A percentile compares a stretch with the other conserved stretches of the same genome.
Evolutionary conservation across 2,797 vertebrate species (phyloP).

Genomic region (Alosa sapidissima): DNA sequence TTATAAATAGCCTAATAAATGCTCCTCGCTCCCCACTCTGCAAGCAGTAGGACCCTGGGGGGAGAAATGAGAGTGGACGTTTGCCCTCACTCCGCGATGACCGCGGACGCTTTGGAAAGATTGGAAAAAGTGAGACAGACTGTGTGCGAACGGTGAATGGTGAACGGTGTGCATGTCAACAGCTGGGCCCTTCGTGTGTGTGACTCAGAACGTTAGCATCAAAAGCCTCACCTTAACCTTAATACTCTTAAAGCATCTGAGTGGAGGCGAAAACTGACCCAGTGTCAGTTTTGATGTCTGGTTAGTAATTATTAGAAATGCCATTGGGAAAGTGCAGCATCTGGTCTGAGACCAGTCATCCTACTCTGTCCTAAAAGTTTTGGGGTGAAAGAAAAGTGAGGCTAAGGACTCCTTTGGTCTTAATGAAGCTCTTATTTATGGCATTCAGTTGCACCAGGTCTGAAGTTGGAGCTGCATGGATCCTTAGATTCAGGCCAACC

Average conservation of each 20-base stretch:
- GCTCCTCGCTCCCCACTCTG: slow-evolving; percentile 58
- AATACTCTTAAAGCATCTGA: background rate
- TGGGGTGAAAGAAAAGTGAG: background rate
- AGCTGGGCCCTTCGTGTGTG: background rate
- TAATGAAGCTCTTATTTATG: slow-evolving; percentile 38
- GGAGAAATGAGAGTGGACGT: slow-evolving; percentile 31
- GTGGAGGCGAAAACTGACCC: background rate
- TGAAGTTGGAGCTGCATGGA: background rate
- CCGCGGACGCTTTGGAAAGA: background rate
- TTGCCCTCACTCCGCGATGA: background rate
- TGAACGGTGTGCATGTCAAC: background rate
- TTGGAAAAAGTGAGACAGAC: background rate
- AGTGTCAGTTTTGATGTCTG: background rate
- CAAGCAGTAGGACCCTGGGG: slow-evolving; percentile 59
- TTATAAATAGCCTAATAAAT: slow-evolving; percentile 76
- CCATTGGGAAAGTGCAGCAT: background rate
- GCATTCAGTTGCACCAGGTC: background rate
- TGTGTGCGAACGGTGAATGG: background rate
- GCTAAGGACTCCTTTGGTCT: background rate
- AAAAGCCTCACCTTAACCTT: background rate
- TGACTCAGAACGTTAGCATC: background rate
- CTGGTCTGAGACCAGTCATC: background rate
- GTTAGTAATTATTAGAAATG: background rate
- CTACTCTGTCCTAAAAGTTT: background rate
- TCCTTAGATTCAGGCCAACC: background rate